Conservation (phyloP, 2,888 invertebrate species). For the Dolichopus griseipennis region DNA sequence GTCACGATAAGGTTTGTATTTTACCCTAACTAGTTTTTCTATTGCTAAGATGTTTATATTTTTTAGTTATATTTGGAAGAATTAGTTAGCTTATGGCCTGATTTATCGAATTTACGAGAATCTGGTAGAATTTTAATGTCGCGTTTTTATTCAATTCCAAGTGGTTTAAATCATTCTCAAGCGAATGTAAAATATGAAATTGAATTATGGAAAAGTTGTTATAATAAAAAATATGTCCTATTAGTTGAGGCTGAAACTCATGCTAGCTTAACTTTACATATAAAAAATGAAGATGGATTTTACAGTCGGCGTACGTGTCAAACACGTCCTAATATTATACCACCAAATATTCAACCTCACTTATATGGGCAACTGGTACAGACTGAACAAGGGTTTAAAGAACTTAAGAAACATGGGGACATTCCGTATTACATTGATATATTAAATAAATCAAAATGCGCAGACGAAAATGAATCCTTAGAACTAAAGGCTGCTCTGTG, state of each 20-base stretch:
- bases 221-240: constrained; percentile 74
- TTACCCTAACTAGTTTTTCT: not conserved
- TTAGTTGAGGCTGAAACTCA: constrained; percentile 83
- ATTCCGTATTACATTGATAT: constrained; percentile 33
- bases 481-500: constrained; percentile 82
- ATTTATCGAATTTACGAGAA: constrained; percentile 62
- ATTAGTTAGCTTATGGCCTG: constrained; percentile 64
- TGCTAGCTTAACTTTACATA: constrained; percentile 76
- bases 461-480: constrained; percentile 59
- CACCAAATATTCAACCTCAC: constrained; percentile 55
- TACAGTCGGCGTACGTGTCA: constrained; percentile 61
- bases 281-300: constrained; percentile 66
- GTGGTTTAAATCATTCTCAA: constrained; percentile 57
- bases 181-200: constrained; percentile 64
- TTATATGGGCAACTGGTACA: constrained; percentile 74
- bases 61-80: constrained; percentile 62
- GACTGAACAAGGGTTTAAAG: constrained; percentile 48
- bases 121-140: constrained; percentile 68
- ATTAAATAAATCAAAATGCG: constrained; percentile 47
- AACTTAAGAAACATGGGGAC: constrained; percentile 37
- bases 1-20: constrained; percentile 66
- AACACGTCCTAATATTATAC: constrained; percentile 48
- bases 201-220: constrained; percentile 66
- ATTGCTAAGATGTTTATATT: not conserved
- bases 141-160: constrained; percentile 63